phyloP scores from a whole-genome alignment of 2,113 vertebrate species.

The Antigone vipio region DNA sequence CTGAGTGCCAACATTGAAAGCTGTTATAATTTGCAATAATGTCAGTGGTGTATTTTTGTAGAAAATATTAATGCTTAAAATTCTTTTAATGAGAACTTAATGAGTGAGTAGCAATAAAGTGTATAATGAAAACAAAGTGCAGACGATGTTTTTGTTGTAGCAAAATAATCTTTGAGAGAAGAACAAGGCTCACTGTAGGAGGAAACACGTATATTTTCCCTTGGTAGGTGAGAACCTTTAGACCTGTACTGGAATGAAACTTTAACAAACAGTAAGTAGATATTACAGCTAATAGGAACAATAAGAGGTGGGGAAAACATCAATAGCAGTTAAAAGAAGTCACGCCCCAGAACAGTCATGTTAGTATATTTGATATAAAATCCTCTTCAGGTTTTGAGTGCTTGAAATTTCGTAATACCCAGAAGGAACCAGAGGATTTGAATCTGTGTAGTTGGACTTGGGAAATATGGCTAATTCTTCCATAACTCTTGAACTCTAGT shows the following conservation, averaged over 20 bases:
- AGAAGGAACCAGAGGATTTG: neutral
- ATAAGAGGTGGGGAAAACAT: neutral
- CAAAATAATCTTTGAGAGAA: neutral
- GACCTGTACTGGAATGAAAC: neutral
- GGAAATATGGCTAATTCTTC: neutral
- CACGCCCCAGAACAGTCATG: neutral
- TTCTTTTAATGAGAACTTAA: neutral
- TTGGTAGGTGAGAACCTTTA: neutral
- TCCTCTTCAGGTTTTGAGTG: neutral
- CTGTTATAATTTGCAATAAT: neutral
- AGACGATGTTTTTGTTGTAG: neutral
- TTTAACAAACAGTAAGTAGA: neutral
- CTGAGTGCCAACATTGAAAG: neutral
- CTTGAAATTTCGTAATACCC: neutral
- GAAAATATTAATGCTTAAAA: neutral
- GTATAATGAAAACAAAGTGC: neutral
- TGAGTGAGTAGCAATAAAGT: neutral
- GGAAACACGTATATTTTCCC: neutral
- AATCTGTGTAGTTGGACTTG: neutral
- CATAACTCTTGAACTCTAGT: neutral
- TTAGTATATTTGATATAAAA: neutral
- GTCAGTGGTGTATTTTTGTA: neutral
- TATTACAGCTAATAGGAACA: neutral
- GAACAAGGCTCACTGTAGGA: neutral
- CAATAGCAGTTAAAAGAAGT: neutral